Evolutionary conservation across 2,888 invertebrate genomes (phyloP).

Genomic region (Barypeithes pellucidus): DNA sequence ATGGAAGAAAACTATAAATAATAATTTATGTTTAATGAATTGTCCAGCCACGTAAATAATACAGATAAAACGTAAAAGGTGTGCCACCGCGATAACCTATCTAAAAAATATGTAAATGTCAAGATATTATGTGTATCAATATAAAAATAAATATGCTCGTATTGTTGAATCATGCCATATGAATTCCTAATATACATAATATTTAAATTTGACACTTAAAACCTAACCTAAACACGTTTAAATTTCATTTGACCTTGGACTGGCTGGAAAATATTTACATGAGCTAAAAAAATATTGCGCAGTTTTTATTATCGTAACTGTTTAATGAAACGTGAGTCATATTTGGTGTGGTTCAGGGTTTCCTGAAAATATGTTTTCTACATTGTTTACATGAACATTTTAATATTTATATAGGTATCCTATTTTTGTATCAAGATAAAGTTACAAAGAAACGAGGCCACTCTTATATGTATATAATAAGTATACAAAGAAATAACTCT

Average conservation of each 20-base stretch:
- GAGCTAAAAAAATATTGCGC: slow-evolving; percentile 34
- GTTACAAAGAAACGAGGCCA: too few relatives aligned
- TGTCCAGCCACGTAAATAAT: too few relatives aligned
- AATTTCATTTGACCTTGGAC: slow-evolving; percentile 14
- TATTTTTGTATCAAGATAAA: neutral
- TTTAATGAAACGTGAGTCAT: slow-evolving; percentile 34
- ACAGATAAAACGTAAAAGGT: too few relatives aligned
- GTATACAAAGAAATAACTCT: too few relatives aligned
- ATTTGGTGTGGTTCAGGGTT: slow-evolving; percentile 10
- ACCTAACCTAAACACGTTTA: slow-evolving; percentile 5
- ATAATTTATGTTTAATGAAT: neutral
- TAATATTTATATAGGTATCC: neutral
- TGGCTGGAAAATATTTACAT: slow-evolving; percentile 40
- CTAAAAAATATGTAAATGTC: neutral
- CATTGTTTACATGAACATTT: neutral
- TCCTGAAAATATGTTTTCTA: slow-evolving; percentile 1
- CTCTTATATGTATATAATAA: too few relatives aligned
- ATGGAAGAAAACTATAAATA: neutral
- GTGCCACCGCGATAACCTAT: neutral
- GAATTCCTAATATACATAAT: neutral
- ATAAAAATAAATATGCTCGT: neutral
- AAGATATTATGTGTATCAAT: too few relatives aligned
- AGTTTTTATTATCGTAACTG: slow-evolving; percentile 35
- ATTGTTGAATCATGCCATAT: neutral
- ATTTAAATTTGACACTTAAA: neutral